Conservation (phyloP, 2,888 invertebrate genomes). For the Portevinia maculata region DNA sequence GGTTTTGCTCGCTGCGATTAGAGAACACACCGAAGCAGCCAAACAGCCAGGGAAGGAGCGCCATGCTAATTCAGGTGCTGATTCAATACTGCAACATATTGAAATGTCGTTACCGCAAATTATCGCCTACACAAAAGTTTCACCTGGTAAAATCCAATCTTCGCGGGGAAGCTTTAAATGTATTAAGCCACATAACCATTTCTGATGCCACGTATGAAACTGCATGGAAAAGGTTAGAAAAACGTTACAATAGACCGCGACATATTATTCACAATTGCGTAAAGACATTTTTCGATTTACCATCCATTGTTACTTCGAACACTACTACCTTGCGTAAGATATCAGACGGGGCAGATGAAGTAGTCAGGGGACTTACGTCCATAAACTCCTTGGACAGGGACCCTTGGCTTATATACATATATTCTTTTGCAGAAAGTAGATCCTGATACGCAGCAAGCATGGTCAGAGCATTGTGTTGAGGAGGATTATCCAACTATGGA, state of each 20-base stretch:
- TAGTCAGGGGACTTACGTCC: too few relatives aligned
- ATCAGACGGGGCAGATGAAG: slow-evolving; percentile 52
- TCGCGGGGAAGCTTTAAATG: slow-evolving; percentile 1
- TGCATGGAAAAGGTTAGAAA: slow-evolving; percentile 23
- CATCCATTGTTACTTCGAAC: background rate
- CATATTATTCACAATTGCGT: slow-evolving; percentile 21
- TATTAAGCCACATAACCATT: slow-evolving; percentile 17
- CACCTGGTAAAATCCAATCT: slow-evolving; percentile 16
- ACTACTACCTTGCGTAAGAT: slow-evolving; percentile 32
- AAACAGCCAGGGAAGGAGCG: too few relatives aligned
- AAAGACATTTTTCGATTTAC: slow-evolving; percentile 14
- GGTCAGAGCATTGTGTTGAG: too few relatives aligned
- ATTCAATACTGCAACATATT: too few relatives aligned
- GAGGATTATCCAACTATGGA: too few relatives aligned
- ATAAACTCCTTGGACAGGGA: too few relatives aligned
- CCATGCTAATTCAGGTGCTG: too few relatives aligned
- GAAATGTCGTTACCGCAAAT: too few relatives aligned
- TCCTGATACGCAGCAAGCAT: too few relatives aligned
- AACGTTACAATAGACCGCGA: slow-evolving; percentile 32
- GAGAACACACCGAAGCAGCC: too few relatives aligned
- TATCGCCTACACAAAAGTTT: too few relatives aligned
- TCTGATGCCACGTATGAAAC: slow-evolving; percentile 1
- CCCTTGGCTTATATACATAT: slow-evolving; percentile 16
- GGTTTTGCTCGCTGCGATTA: background rate
- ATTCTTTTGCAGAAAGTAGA: slow-evolving; percentile 44